Conservation (phyloP, 2,888 invertebrate species). For the Xylota sylvarum region DNA sequence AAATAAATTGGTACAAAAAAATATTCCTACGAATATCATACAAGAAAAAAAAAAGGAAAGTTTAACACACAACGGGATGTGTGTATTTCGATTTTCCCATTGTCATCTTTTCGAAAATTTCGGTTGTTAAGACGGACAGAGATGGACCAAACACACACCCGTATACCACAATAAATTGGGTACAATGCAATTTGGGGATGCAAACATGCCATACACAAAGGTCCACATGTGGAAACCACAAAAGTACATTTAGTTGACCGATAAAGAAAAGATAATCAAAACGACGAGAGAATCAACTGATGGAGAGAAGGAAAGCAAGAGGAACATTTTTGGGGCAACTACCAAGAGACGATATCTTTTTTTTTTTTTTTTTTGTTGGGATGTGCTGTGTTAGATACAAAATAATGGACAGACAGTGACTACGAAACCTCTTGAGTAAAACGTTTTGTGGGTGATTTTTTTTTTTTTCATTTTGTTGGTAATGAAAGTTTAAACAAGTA, state of each 20-base stretch:
- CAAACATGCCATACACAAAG: slow-evolving; percentile 34
- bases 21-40: background rate
- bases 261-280: slow-evolving; percentile 57
- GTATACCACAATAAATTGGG: slow-evolving; percentile 23
- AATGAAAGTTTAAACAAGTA: slow-evolving; percentile 54
- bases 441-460: slow-evolving; percentile 52
- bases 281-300: slow-evolving; percentile 53
- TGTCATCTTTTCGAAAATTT: slow-evolving; percentile 11
- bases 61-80: slow-evolving; percentile 11
- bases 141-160: slow-evolving; percentile 33
- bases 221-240: slow-evolving; percentile 39
- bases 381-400: slow-evolving; percentile 37
- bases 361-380: background rate
- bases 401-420: slow-evolving; percentile 33
- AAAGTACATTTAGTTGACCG: slow-evolving; percentile 63
- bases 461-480: slow-evolving; percentile 44
- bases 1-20: background rate
- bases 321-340: background rate
- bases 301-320: slow-evolving; percentile 17
- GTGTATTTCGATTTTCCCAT: slow-evolving; percentile 19
- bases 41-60: background rate
- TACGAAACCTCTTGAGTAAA: slow-evolving; percentile 47
- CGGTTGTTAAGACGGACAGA: slow-evolving; percentile 34
- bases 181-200: slow-evolving; percentile 42
- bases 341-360: slow-evolving; percentile 31